Percentiles rank a stretch among this genome's conserved stretches.
Evolutionary conservation across 2,797 vertebrate species (phyloP).

Genomic region (Buceros bicornis): DNA sequence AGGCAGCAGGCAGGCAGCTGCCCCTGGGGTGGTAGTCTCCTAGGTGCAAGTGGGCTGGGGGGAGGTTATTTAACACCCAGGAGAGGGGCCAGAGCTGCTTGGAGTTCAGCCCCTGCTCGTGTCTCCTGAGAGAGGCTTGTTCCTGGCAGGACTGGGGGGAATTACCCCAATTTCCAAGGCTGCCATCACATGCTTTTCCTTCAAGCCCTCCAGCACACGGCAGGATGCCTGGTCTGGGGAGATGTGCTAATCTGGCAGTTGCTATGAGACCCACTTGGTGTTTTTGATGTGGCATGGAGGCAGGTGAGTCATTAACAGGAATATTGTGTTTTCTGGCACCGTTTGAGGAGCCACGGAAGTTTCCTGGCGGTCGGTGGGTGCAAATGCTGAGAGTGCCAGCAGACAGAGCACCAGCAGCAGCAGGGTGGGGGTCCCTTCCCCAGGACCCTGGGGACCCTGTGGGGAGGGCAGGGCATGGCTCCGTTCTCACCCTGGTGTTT

Average conservation of each 20-base stretch:
- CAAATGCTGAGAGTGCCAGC: background rate
- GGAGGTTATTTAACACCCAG: background rate
- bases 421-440: background rate
- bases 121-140: background rate
- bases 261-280: background rate
- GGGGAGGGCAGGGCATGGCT: background rate
- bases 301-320: conserved; percentile 33
- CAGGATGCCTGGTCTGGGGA: background rate
- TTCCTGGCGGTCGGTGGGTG: accelerated
- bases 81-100: background rate
- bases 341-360: background rate
- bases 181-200: background rate
- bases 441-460: accelerated
- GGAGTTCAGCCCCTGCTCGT: accelerated
- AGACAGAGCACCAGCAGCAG: background rate
- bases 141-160: accelerated
- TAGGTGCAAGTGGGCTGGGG: background rate
- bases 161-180: background rate
- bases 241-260: background rate
- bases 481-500: background rate
- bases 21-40: accelerated
- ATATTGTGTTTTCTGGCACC: background rate
- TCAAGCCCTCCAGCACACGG: background rate
- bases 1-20: background rate
- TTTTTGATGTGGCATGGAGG: background rate